These are phyloP conservation scores for Archilochus colubris DNA, from an alignment of 2,113 vertebrate species.

Conservation along the genomic window DNA sequence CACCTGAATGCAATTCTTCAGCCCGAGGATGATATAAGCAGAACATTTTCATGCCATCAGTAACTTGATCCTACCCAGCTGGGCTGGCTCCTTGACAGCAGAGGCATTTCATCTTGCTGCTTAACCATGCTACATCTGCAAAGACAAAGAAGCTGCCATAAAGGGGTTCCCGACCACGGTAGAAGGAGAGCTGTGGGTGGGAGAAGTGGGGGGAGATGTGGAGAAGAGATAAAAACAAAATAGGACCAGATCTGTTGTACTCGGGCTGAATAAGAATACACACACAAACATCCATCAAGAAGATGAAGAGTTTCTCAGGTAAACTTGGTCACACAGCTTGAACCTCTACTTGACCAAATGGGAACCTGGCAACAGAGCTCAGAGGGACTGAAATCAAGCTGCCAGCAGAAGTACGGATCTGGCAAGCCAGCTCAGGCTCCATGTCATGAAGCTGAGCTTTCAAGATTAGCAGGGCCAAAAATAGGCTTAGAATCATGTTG, in stretches of 20 bases:
- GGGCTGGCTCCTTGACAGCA: slow-evolving; percentile 59
- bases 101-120: slow-evolving; percentile 67
- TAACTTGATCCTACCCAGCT: slow-evolving; percentile 68
- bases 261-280: neutral
- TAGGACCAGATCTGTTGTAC: neutral
- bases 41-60: slow-evolving; percentile 53
- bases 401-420: neutral
- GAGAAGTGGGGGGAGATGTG: neutral
- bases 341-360: neutral
- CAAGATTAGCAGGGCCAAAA: slow-evolving; percentile 45
- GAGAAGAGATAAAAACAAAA: neutral
- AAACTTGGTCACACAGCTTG: neutral
- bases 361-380: neutral
- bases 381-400: neutral
- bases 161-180: slow-evolving; percentile 23
- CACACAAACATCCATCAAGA: neutral
- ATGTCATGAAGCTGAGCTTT: neutral
- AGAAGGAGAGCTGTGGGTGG: neutral
- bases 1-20: slow-evolving; percentile 78
- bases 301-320: neutral
- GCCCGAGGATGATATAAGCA: slow-evolving; percentile 37
- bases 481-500: neutral
- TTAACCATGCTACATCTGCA: slow-evolving; percentile 49
- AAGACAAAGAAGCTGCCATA: slow-evolving; percentile 48
- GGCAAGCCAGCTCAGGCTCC: neutral